A percentile compares a stretch with the other conserved stretches of the same genome.
Evolutionary conservation across 1,140 invertebrate species (phyloP).

Genomic region (Ganaspis sp.): DNA sequence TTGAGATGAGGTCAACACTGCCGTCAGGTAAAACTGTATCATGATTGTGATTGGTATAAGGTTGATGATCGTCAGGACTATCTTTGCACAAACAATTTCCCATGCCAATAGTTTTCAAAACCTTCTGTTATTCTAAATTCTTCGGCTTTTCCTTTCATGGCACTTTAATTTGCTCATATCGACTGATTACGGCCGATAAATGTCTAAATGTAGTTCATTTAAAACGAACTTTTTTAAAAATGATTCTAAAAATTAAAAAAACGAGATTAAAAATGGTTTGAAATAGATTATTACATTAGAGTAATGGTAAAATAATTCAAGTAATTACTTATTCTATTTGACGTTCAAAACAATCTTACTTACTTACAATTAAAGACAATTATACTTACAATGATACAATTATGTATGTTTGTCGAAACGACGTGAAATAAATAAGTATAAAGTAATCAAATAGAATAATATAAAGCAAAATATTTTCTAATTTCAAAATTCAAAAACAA

Average conservation of each 20-base stretch:
- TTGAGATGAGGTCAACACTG: conserved; percentile 56
- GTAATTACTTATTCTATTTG: no score
- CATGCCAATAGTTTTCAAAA: conserved; percentile 72
- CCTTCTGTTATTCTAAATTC: not conserved
- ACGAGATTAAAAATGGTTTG: no score
- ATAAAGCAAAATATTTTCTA: no score
- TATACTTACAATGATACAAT: no score
- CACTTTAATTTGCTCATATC: not conserved
- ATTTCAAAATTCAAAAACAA: no score
- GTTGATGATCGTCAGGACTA: conserved; percentile 72
- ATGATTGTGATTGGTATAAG: conserved; percentile 67
- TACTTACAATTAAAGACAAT: no score
- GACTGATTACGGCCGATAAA: not conserved
- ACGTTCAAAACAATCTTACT: no score
- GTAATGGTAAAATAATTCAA: no score
- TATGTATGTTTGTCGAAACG: no score
- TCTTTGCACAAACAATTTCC: conserved; percentile 81
- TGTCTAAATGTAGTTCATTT: not conserved
- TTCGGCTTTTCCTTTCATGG: not conserved
- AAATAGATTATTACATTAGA: not conserved
- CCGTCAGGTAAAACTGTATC: conserved; percentile 64
- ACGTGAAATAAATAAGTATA: no score
- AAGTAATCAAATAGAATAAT: no score
- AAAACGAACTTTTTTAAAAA: not conserved
- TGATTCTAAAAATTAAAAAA: not conserved